A percentile compares a stretch with the other conserved stretches of the same genome.
These are phyloP conservation scores for Acanthaster planci DNA, from an alignment of 35 echinoderm and acorn worm genomes.

Conservation along the genomic window DNA sequence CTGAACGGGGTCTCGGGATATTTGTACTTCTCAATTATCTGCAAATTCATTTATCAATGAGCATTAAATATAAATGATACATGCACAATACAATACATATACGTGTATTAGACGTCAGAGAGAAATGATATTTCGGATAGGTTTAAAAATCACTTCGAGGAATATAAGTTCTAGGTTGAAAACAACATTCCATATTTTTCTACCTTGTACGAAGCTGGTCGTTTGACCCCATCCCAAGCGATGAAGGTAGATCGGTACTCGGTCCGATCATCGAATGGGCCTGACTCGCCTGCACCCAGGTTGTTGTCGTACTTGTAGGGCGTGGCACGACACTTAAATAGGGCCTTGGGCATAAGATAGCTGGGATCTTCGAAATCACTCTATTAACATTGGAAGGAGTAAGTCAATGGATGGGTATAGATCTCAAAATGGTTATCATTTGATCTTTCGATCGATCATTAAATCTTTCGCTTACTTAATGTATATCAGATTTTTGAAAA, in stretches of 20 bases:
- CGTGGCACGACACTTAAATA: conserved; percentile 70
- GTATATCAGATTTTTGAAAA: no score
- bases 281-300: conserved; percentile 57
- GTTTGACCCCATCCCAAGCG: conserved; percentile 71
- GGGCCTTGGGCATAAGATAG: conserved; percentile 45
- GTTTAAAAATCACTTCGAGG: no score
- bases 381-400: neutral
- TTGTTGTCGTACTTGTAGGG: conserved; percentile 70
- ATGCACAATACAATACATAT: no score
- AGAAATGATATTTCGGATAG: no score
- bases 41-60: no score
- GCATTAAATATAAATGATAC: no score
- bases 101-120: no score
- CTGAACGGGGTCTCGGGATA: conserved; percentile 67
- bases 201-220: conserved; percentile 78
- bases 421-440: no score
- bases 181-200: neutral
- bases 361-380: conserved; percentile 30
- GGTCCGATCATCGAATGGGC: conserved; percentile 61
- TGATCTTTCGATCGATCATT: no score
- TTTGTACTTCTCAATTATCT: conserved; percentile 65
- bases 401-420: no score
- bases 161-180: no score
- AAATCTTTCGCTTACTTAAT: no score
- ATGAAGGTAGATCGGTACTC: conserved; percentile 70